Evolutionary conservation across 2,888 invertebrate species (phyloP).

Genomic region (Drosophila lacicola): DNA sequence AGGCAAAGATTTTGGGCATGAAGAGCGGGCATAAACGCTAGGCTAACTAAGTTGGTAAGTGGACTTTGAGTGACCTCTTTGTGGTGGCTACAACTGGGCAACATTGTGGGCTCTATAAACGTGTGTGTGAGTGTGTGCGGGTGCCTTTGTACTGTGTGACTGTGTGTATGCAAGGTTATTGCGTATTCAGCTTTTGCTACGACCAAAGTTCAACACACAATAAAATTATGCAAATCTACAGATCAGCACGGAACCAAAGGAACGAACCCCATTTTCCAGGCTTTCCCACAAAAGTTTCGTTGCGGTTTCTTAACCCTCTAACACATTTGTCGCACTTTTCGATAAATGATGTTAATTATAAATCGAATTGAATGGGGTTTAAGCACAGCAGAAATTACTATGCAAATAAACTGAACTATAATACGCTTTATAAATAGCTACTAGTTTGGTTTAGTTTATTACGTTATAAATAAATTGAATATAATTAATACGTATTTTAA

Average conservation of each 20-base stretch:
- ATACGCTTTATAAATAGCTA: not conserved
- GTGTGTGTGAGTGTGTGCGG: not conserved
- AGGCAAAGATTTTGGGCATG: constrained; percentile 68
- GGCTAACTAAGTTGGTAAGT: constrained; percentile 72
- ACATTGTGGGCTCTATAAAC: constrained; percentile 14
- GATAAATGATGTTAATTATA: constrained; percentile 51
- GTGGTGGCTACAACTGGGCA: constrained; percentile 44
- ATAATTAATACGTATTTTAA: too few relatives aligned
- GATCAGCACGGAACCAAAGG: constrained; percentile 45
- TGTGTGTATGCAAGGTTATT: constrained; percentile 22
- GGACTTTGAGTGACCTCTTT: constrained; percentile 79
- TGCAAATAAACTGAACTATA: not conserved
- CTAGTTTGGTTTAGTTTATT: not conserved
- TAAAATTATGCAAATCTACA: constrained; percentile 76
- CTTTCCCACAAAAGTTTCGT: constrained; percentile 34
- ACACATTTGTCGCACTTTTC: constrained; percentile 31
- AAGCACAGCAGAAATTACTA: not conserved
- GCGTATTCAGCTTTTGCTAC: constrained; percentile 44
- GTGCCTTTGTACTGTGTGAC: not conserved
- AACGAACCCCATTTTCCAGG: constrained; percentile 7
- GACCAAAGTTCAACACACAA: constrained; percentile 71
- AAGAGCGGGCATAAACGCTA: constrained; percentile 7
- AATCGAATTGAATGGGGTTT: constrained; percentile 20
- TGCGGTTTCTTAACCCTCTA: constrained; percentile 17
- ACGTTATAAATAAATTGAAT: too few relatives aligned